Evolutionary conservation across 2,888 invertebrate genomes (phyloP).

Genomic region (Agrotis puta): DNA sequence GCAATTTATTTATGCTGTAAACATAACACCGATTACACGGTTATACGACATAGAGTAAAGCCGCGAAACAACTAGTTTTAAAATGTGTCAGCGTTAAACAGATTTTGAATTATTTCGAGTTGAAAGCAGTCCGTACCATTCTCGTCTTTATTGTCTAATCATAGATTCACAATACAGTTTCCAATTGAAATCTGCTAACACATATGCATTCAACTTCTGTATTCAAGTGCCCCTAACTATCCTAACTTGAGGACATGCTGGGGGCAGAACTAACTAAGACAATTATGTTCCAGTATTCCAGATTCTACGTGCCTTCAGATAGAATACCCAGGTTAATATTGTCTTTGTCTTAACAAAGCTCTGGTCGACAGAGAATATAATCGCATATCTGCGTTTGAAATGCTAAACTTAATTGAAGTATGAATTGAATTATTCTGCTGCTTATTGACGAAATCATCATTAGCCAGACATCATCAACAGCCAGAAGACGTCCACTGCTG

Average conservation of each 20-base stretch:
- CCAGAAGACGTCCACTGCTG: too few species aligned
- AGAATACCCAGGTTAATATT: constrained; percentile 21
- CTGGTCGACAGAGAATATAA: not conserved
- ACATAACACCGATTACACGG: too few species aligned
- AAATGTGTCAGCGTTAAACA: not conserved
- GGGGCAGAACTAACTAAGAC: constrained; percentile 46
- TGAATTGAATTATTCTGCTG: constrained; percentile 4
- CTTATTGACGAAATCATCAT: not conserved
- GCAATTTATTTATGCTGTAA: too few species aligned
- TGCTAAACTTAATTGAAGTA: constrained; percentile 9
- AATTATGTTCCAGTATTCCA: constrained; percentile 34
- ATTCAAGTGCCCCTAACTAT: constrained; percentile 35
- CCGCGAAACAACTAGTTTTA: not conserved
- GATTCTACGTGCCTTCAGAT: constrained; percentile 14
- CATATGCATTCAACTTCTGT: constrained; percentile 12
- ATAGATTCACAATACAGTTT: constrained; percentile 2
- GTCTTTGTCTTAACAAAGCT: constrained; percentile 28
- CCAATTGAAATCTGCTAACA: constrained; percentile 27
- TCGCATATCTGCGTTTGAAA: constrained; percentile 3
- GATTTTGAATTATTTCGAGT: not conserved
- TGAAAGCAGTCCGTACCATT: not conserved
- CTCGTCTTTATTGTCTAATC: not conserved
- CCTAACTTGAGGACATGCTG: constrained; percentile 28
- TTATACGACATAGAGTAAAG: too few species aligned
- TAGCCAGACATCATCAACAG: too few species aligned